phyloP scores from a whole-genome alignment of 1,140 invertebrate genomes.

The Drosophila bipectinata region DNA sequence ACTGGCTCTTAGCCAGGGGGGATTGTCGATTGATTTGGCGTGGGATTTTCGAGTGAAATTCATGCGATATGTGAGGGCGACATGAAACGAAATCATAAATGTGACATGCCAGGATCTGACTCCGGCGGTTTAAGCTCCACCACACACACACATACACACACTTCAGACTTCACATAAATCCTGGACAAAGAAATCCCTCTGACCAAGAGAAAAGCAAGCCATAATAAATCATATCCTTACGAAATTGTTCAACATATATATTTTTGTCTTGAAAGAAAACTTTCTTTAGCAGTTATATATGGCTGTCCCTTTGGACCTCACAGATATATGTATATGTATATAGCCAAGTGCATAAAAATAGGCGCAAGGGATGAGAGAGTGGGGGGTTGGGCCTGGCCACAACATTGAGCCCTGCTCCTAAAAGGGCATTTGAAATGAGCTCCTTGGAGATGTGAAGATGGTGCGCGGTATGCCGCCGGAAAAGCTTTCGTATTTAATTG shows the following conservation, averaged over 20 bases:
- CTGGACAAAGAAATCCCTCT: slow-evolving; percentile 22
- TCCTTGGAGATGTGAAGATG: slow-evolving; percentile 36
- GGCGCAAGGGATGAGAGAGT: not conserved
- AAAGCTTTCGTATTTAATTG: slow-evolving; percentile 61
- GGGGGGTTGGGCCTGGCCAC: slow-evolving; percentile 2
- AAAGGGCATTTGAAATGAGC: slow-evolving; percentile 72
- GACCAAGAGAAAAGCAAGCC: slow-evolving; percentile 20
- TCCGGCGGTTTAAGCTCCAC: slow-evolving; percentile 16
- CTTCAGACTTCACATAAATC: not conserved
- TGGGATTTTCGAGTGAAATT: slow-evolving; percentile 45
- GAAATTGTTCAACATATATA: slow-evolving; percentile 24
- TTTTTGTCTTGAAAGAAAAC: slow-evolving; percentile 15
- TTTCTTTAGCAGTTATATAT: slow-evolving; percentile 38
- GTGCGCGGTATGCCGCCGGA: slow-evolving; percentile 32
- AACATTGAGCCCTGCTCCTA: slow-evolving; percentile 14
- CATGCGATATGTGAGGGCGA: slow-evolving; percentile 14
- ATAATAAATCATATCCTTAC: slow-evolving; percentile 33
- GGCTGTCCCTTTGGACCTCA: slow-evolving; percentile 17
- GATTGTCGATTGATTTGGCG: slow-evolving; percentile 69
- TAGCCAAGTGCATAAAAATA: slow-evolving; percentile 17
- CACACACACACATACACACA: not conserved
- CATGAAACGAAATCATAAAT: slow-evolving; percentile 77
- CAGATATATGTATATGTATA: slow-evolving; percentile 2
- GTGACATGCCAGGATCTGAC: slow-evolving; percentile 35
- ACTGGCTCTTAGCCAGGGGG: slow-evolving; percentile 57